Base-by-base conservation (phyloP, 2,797 vertebrate species). In the Threskiornis aethiopicus region DNA sequence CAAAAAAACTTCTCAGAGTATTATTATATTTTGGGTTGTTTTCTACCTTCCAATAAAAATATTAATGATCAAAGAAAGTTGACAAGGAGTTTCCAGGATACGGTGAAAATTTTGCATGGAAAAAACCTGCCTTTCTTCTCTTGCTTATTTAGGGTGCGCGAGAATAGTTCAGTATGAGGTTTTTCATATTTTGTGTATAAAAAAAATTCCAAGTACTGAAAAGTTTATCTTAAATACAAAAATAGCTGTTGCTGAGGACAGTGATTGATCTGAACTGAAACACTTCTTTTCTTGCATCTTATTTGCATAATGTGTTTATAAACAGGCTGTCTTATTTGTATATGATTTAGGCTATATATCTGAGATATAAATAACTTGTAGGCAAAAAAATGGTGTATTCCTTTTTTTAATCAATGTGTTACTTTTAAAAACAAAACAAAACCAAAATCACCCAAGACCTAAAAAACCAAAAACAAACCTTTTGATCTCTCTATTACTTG, bases 281-380 rank as follows among this genome's bases (percentile, higher is more conserved):
- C 79, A 78, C 93, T 95, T 94, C 76, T 96, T 85, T 82, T 87
- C 64, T 93, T 88, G 90, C 64, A 65, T 94, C 92, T 72, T 95
- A 80, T 96, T 97, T 95, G 81, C 77, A 84, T 91, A 62, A 87
- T 42, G 54, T 90, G 41, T 89, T 91, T 97, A 89, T 96, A 97
- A 96, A 85, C 66, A 89, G 33, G 31, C 39, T 95, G 79, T 91
- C 89, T 95, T 94, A 66, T 44, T 87, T 94, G 90, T 87, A 29
- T 86, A 51, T 78, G 85, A 39, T 79, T 95, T 91, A 87, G 87
- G 65, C 62, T n/a, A 31, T 90, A 26, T 88, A 77, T 61, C 29
- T 64, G 79, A 87, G 61, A 16, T 52, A 67, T 35, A 85, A 92
- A 44, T 91, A 64, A 80, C 47, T 49, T 59, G 25, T 65, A 61